Base-by-base conservation (phyloP, 2,888 invertebrate species). In the Malthinus seriepunctatus region DNA sequence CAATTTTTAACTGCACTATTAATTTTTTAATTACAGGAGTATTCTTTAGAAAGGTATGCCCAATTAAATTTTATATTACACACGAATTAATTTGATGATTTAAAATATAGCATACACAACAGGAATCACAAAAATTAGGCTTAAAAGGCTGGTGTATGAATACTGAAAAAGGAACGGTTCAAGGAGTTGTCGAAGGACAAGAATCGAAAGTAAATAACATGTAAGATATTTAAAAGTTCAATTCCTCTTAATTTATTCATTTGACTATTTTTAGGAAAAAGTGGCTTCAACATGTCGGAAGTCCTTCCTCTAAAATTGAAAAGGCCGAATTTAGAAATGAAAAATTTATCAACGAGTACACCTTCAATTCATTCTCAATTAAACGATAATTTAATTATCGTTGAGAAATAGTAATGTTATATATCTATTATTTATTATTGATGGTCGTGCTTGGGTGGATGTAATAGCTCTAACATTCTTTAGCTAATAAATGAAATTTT, bases 81-180 rank as follows among this genome's bases (percentile, higher is more conserved):
- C 14, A 47, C 11, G 9, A 56, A 32, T 51, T 53, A 11, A 47
- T 31, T 37, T 45, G n/a, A 37, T 48, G 14, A 48, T 42, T 55
- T 51, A 32, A 47, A 39, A 73, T 77, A 5, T 73, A 90, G 89
- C 83, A 82, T 63, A 90, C 90, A 0, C 84, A 87, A 71, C 78
- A 83, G 57, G 83, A 87, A 74, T 87, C 86, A 0, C 82, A 83
- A 32, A 83, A 83, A 69, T 77, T 89, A 14, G 84, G 84, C 1
- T 69, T 90, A 2, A 82, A 80, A 60, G 91, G 90, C 8, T 90
- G 89, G 88, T 89, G 89, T 70, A 86, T 83, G 82, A 90, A 90
- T 70, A 90, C 90, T 0, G 69, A 79, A 1, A 71, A 80, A 32
- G 88, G 86, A 5, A 89, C 89, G 0, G 90, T 91, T 0, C 77